Conservation (phyloP, 2,888 invertebrate species). For the Leptopilina myrica region DNA sequence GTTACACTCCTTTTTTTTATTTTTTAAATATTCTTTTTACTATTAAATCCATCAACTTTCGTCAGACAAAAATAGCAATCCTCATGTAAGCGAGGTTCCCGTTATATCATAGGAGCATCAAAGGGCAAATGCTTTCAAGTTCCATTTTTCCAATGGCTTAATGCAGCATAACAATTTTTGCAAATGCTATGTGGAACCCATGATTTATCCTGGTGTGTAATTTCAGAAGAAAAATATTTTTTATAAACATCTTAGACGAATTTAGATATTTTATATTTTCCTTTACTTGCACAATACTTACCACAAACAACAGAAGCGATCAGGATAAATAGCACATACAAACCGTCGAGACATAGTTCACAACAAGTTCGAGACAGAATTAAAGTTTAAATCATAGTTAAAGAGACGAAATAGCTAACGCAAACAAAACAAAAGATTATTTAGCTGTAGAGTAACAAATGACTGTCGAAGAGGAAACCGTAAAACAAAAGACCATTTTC, state of each 20-base stretch:
- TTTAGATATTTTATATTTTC: too few relatives aligned
- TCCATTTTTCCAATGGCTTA: slow-evolving; percentile 56
- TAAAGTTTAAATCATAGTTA: too few relatives aligned
- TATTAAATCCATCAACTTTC: slow-evolving; percentile 52
- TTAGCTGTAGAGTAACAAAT: too few relatives aligned
- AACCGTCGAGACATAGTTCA: too few relatives aligned
- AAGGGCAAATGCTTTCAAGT: slow-evolving; percentile 51
- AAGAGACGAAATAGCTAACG: too few relatives aligned
- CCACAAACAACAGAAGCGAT: slow-evolving; percentile 41
- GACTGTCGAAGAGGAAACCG: too few relatives aligned
- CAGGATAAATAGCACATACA: too few relatives aligned
- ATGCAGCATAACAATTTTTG: slow-evolving; percentile 50
- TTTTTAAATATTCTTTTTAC: slow-evolving; percentile 5
- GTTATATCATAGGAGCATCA: slow-evolving; percentile 52
- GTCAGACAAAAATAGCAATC: slow-evolving; percentile 56
- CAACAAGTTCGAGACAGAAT: too few relatives aligned
- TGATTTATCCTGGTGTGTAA: slow-evolving; percentile 56
- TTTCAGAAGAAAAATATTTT: slow-evolving; percentile 55
- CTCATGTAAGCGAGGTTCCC: slow-evolving; percentile 54
- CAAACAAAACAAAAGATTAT: too few relatives aligned
- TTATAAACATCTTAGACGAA: too few relatives aligned
- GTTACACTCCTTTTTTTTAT: too few relatives aligned
- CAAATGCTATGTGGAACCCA: slow-evolving; percentile 40
- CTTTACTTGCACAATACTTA: slow-evolving; percentile 41
- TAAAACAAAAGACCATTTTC: too few relatives aligned